Percentiles rank a stretch among this genome's conserved stretches.
These are phyloP conservation scores for Empis stercorea DNA, from an alignment of 2,888 invertebrate genomes.

Conservation along the genomic window DNA sequence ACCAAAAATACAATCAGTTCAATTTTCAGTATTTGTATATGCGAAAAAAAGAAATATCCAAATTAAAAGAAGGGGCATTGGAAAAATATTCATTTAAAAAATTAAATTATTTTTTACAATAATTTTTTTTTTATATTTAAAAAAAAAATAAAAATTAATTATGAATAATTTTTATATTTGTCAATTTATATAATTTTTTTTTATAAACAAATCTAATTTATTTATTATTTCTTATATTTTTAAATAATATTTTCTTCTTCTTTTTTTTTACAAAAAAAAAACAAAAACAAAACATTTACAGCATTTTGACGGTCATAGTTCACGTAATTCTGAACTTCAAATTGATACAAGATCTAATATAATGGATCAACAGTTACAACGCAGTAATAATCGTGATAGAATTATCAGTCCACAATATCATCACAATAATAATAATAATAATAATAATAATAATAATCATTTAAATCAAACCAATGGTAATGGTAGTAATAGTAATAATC, in stretches of 20 bases:
- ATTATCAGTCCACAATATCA: conserved; percentile 19
- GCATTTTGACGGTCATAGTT: conserved; percentile 22
- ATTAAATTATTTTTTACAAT: too few relatives aligned
- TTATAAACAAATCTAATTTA: too few relatives aligned
- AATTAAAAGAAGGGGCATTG: background rate
- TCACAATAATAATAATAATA: conserved; percentile 9
- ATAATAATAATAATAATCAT: conserved; percentile 8
- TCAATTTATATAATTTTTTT: too few relatives aligned
- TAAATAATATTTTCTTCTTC: too few relatives aligned
- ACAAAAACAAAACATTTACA: conserved; percentile 8
- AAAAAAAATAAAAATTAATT: too few relatives aligned
- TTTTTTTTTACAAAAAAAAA: too few relatives aligned
- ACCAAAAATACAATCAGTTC: too few relatives aligned
- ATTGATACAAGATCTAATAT: conserved; percentile 19
- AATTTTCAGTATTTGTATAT: too few relatives aligned
- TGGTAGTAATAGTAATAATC: conserved; percentile 13
- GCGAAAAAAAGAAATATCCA: background rate
- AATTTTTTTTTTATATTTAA: too few relatives aligned
- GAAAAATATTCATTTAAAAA: background rate
- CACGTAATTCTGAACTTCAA: conserved; percentile 21
- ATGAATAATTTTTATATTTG: too few relatives aligned
- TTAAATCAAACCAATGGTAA: conserved; percentile 13
- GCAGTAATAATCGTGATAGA: conserved; percentile 16
- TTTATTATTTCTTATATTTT: too few relatives aligned
- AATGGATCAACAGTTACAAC: conserved; percentile 12